These are phyloP conservation scores for Tilapia sparmanii DNA, from an alignment of 2,113 vertebrate species.

Conservation along the genomic window DNA sequence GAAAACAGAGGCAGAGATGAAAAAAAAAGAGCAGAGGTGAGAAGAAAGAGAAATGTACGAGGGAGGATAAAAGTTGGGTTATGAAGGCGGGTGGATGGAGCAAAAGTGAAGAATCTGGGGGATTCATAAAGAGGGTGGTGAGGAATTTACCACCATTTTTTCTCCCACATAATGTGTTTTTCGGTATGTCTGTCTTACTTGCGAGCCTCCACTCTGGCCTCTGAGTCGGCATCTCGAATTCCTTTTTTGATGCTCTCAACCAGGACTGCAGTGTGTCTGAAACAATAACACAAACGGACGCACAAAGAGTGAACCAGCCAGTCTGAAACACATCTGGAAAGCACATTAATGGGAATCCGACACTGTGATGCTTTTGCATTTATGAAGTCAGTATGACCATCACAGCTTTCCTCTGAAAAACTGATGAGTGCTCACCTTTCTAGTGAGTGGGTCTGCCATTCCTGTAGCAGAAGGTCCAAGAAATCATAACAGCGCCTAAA, in stretches of 20 bases:
- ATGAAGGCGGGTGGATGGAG: neutral
- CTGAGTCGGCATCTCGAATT: constrained; percentile 92
- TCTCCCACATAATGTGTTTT: neutral
- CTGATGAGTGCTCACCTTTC: constrained; percentile 68
- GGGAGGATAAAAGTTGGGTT: neutral
- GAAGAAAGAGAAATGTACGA: neutral
- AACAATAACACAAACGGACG: neutral
- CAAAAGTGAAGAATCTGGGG: constrained; percentile 1
- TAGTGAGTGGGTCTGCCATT: constrained; percentile 79
- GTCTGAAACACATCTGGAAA: neutral
- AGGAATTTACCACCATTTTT: neutral
- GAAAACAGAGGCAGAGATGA: neutral
- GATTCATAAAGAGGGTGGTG: neutral
- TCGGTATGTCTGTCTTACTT: constrained; percentile 75
- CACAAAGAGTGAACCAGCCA: neutral
- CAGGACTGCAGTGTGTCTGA: constrained; percentile 87
- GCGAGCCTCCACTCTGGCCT: constrained; percentile 93
- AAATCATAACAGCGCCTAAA: constrained; percentile 76
- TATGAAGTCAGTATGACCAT: neutral
- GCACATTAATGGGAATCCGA: neutral
- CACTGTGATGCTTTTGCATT: neutral
- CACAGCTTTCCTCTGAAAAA: neutral
- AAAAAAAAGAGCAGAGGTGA: neutral
- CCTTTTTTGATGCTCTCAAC: constrained; percentile 98
- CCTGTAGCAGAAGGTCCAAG: constrained; percentile 74